Percentiles rank a stretch among this genome's conserved stretches.
Conservation (phyloP, 2,797 vertebrate genomes). For the Coranthus polyacanthus region DNA sequence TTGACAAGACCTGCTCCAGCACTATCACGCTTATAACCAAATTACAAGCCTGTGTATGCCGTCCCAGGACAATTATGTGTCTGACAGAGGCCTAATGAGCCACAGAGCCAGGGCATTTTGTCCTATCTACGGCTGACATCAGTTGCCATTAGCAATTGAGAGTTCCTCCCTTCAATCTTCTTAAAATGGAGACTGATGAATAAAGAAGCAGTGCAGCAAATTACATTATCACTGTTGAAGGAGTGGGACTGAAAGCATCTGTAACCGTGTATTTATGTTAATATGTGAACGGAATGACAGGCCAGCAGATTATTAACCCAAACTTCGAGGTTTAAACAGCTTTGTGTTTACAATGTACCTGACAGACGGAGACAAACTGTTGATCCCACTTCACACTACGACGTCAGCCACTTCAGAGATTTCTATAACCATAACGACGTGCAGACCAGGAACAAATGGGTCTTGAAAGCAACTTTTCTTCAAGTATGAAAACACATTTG, state of each 20-base stretch:
- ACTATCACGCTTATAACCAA: conserved; percentile 61
- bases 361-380: conserved; percentile 44
- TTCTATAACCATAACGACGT: conserved; percentile 21
- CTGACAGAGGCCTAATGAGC: conserved; percentile 63
- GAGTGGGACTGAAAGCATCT: conserved; percentile 23
- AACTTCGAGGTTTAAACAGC: conserved; percentile 33
- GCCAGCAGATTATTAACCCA: conserved; percentile 34
- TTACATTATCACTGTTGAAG: conserved; percentile 39
- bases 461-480: conserved; percentile 4
- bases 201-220: conserved; percentile 53
- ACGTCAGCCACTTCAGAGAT: conserved; percentile 25
- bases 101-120: conserved; percentile 46
- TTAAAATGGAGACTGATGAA: conserved; percentile 50
- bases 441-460: neutral
- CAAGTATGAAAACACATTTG: neutral
- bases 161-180: conserved; percentile 32
- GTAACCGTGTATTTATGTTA: conserved; percentile 17
- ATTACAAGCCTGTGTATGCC: conserved; percentile 67
- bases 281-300: conserved; percentile 15
- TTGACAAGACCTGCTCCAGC: conserved; percentile 53
- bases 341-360: conserved; percentile 30
- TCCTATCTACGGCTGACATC: conserved; percentile 70
- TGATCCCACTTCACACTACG: conserved; percentile 35
- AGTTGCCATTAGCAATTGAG: conserved; percentile 59
- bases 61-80: conserved; percentile 60